phyloP scores from a whole-genome alignment of 2,113 vertebrate species.

The Halichoeres trimaculatus region DNA sequence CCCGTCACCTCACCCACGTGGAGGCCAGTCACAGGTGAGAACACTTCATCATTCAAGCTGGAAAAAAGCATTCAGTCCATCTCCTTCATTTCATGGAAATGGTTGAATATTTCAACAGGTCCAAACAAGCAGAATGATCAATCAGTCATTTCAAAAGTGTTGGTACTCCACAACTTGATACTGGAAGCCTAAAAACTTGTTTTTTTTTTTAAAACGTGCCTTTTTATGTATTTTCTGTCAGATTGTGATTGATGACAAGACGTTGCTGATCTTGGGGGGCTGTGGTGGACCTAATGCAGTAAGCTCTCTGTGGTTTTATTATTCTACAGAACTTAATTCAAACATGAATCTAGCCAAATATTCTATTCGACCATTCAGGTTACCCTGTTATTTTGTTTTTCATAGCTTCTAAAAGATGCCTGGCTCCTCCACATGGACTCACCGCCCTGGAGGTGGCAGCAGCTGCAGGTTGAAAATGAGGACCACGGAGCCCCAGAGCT shows the following conservation, averaged over 20 bases:
- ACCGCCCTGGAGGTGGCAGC: constrained; percentile 92
- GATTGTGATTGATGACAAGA: constrained; percentile 94
- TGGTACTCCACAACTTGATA: too few relatives aligned
- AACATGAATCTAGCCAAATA: neutral
- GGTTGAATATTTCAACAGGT: neutral
- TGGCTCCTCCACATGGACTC: constrained; percentile 94
- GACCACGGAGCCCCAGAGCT: constrained; percentile 96
- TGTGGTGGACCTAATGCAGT: constrained; percentile 99
- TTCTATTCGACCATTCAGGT: neutral
- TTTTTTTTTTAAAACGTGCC: neutral
- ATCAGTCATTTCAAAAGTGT: too few relatives aligned
- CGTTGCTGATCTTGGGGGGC: constrained; percentile 94
- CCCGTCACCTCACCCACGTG: constrained; percentile 91
- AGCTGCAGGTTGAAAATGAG: constrained; percentile 95
- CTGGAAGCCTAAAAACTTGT: too few relatives aligned
- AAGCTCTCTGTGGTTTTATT: constrained; percentile 64
- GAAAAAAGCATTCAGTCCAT: neutral
- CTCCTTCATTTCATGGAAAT: neutral
- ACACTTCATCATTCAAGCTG: neutral
- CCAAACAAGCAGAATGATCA: too few relatives aligned
- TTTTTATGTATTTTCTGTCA: constrained; percentile 54
- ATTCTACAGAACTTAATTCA: neutral
- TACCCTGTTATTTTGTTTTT: constrained; percentile 9
- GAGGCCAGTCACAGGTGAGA: constrained; percentile 95
- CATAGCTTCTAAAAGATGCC: constrained; percentile 95